Conservation (phyloP, 2,888 invertebrate genomes). For the Erebia aethiops region DNA sequence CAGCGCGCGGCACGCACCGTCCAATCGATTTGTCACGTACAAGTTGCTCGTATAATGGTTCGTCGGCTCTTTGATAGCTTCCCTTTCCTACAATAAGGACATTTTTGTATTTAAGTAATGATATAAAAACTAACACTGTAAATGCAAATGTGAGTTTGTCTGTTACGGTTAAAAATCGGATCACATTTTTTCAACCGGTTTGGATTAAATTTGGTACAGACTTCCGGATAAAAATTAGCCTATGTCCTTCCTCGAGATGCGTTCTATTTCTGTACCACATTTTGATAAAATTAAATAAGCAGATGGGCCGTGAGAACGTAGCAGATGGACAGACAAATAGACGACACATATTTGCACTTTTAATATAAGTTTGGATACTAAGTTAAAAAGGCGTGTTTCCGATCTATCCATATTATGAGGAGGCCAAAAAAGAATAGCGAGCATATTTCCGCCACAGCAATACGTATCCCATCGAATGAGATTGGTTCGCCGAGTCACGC, state of each 20-base stretch:
- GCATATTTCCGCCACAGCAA: neutral
- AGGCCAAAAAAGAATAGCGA: neutral
- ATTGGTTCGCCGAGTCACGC: constrained; percentile 20
- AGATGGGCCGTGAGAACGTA: too few relatives aligned
- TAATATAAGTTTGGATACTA: too few relatives aligned
- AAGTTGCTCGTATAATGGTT: constrained; percentile 5
- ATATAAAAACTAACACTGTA: too few relatives aligned
- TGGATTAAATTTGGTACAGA: too few relatives aligned
- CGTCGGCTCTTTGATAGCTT: constrained; percentile 11
- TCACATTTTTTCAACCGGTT: neutral
- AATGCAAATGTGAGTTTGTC: neutral
- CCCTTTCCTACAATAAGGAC: neutral
- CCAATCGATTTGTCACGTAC: constrained; percentile 15
- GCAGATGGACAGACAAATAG: too few relatives aligned
- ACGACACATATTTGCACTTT: too few relatives aligned
- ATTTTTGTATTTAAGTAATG: neutral
- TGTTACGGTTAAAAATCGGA: neutral
- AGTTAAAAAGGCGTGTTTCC: too few relatives aligned
- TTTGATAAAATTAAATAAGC: too few relatives aligned
- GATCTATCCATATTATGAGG: neutral
- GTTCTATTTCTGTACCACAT: too few relatives aligned
- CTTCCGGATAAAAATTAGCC: too few relatives aligned
- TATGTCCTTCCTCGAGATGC: too few relatives aligned
- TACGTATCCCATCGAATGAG: neutral
- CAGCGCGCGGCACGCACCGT: constrained; percentile 11